Conservation (phyloP, 1,140 invertebrate species). For the Tyrophagus putrescentiae region DNA sequence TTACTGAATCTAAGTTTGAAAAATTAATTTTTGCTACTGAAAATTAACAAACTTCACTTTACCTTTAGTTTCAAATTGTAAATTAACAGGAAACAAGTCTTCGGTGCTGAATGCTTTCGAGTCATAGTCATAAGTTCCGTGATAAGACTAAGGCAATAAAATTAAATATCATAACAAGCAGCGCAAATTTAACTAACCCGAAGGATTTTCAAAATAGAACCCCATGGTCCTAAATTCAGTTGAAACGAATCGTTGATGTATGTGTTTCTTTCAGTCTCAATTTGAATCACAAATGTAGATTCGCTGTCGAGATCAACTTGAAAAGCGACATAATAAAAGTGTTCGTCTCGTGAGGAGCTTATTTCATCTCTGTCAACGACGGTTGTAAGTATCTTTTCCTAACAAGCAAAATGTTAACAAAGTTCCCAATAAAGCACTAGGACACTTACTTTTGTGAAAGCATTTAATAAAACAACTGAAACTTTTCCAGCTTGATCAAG, state of each 20-base stretch:
- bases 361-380: background rate
- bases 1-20: background rate
- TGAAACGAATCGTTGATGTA: background rate
- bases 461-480: constrained; percentile 23
- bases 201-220: constrained; percentile 7
- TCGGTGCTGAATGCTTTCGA: constrained; percentile 8
- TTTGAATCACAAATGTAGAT: background rate
- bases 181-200: constrained; percentile 3
- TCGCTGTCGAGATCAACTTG: background rate
- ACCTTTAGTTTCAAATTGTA: background rate
- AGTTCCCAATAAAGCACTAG: background rate
- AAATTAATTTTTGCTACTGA: background rate
- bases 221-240: background rate
- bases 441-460: constrained; percentile 16
- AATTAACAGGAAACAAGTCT: constrained; percentile 3
- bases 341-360: background rate
- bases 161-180: constrained; percentile 3
- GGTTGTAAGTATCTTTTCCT: background rate
- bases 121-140: constrained; percentile 9
- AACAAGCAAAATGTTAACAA: background rate
- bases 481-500: background rate
- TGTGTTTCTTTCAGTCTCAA: background rate
- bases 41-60: no score
- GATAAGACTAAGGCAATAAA: constrained; percentile 9
- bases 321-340: constrained; percentile 19